Evolutionary conservation across 2,113 vertebrate genomes (phyloP), one percentile per base, ranked within the genome.

Genomic region (Perca fluviatilis): DNA sequence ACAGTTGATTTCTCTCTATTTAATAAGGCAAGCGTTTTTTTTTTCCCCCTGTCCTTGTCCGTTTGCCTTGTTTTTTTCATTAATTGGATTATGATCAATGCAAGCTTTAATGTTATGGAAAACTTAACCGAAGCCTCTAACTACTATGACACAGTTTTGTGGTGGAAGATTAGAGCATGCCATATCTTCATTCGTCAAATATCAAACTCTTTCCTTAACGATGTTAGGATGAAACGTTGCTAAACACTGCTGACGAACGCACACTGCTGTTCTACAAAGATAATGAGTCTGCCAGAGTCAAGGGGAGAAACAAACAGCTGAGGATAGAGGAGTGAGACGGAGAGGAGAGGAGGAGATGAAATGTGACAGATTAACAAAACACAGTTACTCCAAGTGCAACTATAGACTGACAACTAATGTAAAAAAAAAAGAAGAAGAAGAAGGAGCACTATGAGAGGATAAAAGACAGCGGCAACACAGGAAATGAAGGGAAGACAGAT

Each of bases 21-120:
- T 93, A 94, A 95, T 91, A 89, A 94, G 90, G 88, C 85, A 79
- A 86, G 89, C 21, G 9, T 85, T 91, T 91, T 76, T 89, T 89
- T 90, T 84, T 82, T 79, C 4, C 3, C n/a, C 30, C 56, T 43
- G 57, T 85, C 77, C 67, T 79, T 88, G 68, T 84, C 76, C 0
- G 13, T 70, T 60, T 66, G 68, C 67, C 64, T 64, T 9, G 60
- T 53, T 72, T 78, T 77, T 86, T 84, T 68, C 81, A 83, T 94
- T 95, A 95, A 96, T 93, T 95, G 92, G 94, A 95, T 96, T 94
- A 94, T 88, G 88, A 94, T 95, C 91, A 92, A 94, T 91, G 83
- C 68, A 1, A 76, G 85, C 88, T 92, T 94, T 94, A 94, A 92
- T 95, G 93, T 93, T 90, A 89, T 82, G 85, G 83, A 89, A 94